Evolutionary conservation across 2,113 vertebrate species (phyloP), one percentile per base, ranked within the genome.

Genomic region (Aviceda subcristata): DNA sequence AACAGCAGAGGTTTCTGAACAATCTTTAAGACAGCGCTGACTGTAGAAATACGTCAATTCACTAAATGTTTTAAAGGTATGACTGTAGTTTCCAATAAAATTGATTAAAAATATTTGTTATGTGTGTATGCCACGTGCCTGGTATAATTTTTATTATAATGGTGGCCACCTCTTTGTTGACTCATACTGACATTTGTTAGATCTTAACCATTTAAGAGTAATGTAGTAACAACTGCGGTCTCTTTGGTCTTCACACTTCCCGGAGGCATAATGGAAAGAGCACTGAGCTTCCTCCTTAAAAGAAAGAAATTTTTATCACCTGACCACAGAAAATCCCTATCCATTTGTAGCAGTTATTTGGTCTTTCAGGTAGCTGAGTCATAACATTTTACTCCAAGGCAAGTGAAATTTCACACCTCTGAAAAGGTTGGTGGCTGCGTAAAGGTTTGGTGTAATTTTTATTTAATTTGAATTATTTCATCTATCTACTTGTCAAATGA

Each of bases 1-100:
- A 94, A 94, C 41, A 96, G 92, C 46, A 50, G 56, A 94, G 78
- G 45, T 34, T 67, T 29, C 66, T 67, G 69, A 89, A n/a, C 93
- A 86, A 67, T 24, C 71, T 95, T 76, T 72, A 53, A 86, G 94
- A 90, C 38, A 68, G 10, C 2, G 16, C 80, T 95, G 94, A 88
- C 83, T 88, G 91, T 45, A 68, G 87, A 84, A 93, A 64, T 55
- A 43, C 71, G 53, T 67, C 74, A 15, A 43, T 86, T 83, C 18
- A 26, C 60, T 64, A 56, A 84, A 3, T 29, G n/a, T 71, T 38
- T 79, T 34, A 32, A 50, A 95, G 43, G 55, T 62, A 32, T 21
- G 66, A 39, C 86, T 96, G 64, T 26, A 53, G 83, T 88, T 87
- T 92, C 53, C 43, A 86, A 22, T 55, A 56, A 62, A 79, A 87